Percentiles rank a stretch among this genome's conserved stretches.
Evolutionary conservation across 2,888 invertebrate species (phyloP).

Genomic region (Aporophyla nigra): DNA sequence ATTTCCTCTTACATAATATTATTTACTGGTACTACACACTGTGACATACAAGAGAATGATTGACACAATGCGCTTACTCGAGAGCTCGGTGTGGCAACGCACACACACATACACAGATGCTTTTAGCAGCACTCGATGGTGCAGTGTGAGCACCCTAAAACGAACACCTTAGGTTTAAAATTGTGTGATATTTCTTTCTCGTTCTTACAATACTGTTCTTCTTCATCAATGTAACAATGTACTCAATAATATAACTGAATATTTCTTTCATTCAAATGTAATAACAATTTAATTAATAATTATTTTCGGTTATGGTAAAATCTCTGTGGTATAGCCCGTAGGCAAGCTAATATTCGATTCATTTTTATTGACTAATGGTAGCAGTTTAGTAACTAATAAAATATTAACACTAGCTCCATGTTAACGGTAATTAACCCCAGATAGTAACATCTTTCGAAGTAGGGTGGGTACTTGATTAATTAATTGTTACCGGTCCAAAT

Average conservation of each 20-base stretch:
- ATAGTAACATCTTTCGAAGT: slow-evolving; percentile 56
- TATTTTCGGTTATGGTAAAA: slow-evolving; percentile 67
- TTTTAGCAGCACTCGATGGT: slow-evolving; percentile 74
- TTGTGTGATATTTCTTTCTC: slow-evolving; percentile 37
- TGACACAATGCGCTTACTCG: slow-evolving; percentile 68
- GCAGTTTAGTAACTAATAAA: slow-evolving; percentile 69
- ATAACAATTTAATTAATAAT: slow-evolving; percentile 48
- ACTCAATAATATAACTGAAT: slow-evolving; percentile 42
- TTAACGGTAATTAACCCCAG: slow-evolving; percentile 72
- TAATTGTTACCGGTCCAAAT: slow-evolving; percentile 49
- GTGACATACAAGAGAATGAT: slow-evolving; percentile 69
- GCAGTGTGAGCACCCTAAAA: slow-evolving; percentile 52
- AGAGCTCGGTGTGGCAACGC: slow-evolving; percentile 63
- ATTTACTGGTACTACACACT: slow-evolving; percentile 65
- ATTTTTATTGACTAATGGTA: slow-evolving; percentile 68
- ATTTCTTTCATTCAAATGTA: slow-evolving; percentile 54
- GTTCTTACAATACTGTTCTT: slow-evolving; percentile 19
- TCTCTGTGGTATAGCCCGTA: slow-evolving; percentile 60
- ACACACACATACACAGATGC: slow-evolving; percentile 67
- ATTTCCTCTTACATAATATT: slow-evolving; percentile 68
- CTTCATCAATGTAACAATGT: slow-evolving; percentile 31
- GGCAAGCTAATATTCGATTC: slow-evolving; percentile 55
- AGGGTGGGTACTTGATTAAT: slow-evolving; percentile 67
- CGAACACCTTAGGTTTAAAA: slow-evolving; percentile 46
- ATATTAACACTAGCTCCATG: slow-evolving; percentile 78